Conservation (phyloP, 2,797 vertebrate species). For the Crax fasciolata region DNA sequence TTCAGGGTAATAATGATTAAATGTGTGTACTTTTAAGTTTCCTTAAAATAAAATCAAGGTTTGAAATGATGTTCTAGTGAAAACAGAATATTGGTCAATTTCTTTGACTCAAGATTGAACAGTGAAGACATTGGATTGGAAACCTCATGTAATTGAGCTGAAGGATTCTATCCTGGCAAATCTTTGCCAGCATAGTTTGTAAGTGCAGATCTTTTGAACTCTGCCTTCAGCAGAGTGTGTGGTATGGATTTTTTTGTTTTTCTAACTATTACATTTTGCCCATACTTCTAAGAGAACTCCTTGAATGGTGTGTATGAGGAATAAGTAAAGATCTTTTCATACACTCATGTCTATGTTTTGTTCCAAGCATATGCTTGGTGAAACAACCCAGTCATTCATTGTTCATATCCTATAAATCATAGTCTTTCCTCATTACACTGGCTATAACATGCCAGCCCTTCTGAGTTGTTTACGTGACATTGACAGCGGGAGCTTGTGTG, state of each 20-base stretch:
- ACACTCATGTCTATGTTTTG: fast-evolving
- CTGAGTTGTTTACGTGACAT: constrained; percentile 20
- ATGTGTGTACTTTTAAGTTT: not conserved
- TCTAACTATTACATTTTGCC: not conserved
- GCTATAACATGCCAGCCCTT: not conserved
- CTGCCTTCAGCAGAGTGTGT: not conserved
- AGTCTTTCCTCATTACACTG: not conserved
- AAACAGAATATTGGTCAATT: not conserved
- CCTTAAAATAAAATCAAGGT: not conserved
- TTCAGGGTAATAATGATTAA: not conserved
- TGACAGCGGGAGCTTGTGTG: not conserved
- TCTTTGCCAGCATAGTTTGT: not conserved
- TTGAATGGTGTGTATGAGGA: not conserved
- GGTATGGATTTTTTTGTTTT: not conserved
- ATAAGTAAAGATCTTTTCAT: not conserved
- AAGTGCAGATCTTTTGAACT: not conserved
- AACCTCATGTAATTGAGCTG: not conserved
- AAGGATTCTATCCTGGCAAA: too few relatives aligned
- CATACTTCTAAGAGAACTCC: not conserved
- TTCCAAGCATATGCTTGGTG: not conserved
- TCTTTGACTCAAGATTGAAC: not conserved
- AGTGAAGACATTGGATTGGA: not conserved
- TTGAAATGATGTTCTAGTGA: not conserved
- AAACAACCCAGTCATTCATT: not conserved
- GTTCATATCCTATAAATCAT: not conserved